Conservation (phyloP, 2,888 invertebrate species). For the Pristionchus arcanus region DNA sequence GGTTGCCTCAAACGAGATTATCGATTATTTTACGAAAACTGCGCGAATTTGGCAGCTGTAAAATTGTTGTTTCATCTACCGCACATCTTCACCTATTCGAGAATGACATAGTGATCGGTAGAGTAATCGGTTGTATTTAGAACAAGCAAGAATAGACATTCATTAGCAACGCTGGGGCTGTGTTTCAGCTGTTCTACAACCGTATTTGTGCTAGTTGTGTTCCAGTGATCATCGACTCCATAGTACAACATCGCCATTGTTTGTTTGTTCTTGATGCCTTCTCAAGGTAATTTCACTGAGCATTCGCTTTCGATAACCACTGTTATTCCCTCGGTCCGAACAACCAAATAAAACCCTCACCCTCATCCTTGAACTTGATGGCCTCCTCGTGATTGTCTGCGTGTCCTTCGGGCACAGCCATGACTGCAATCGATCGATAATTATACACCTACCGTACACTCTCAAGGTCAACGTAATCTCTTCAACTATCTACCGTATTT, state of each 20-base stretch:
- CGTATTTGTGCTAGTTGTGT: too few relatives aligned
- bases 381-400: neutral
- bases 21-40: neutral
- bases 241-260: too few relatives aligned
- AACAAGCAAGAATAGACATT: too few relatives aligned
- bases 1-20: constrained; percentile 83
- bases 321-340: constrained; percentile 61
- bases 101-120: neutral
- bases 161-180: too few relatives aligned
- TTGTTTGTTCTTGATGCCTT: too few relatives aligned
- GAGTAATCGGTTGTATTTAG: too few relatives aligned
- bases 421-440: neutral
- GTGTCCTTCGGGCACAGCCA: neutral
- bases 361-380: neutral
- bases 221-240: too few relatives aligned
- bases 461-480: too few relatives aligned
- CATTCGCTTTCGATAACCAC: constrained; percentile 81
- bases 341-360: neutral
- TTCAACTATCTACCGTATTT: neutral
- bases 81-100: neutral
- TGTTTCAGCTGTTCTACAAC: too few relatives aligned
- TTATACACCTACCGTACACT: neutral
- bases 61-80: neutral
- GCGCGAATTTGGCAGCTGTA: neutral
- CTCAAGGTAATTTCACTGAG: neutral